Conservation (phyloP, 37 sponge, comb jelly and placozoan genomes). For the Petrosia ficiformis region DNA sequence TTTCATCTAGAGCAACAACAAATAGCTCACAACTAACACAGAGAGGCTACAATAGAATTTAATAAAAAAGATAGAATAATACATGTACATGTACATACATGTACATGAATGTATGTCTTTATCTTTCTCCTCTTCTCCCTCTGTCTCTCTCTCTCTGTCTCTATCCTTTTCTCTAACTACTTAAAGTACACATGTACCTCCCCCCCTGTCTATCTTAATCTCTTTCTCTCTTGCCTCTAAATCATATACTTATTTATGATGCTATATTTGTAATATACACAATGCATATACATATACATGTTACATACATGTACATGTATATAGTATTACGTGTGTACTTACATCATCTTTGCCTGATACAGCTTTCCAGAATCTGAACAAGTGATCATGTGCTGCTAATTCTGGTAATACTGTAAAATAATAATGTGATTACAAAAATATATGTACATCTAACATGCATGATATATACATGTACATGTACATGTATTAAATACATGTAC, state of each 20-base stretch:
- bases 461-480: too few relatives aligned
- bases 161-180: neutral
- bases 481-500: too few relatives aligned
- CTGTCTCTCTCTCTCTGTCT: too few relatives aligned
- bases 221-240: too few relatives aligned
- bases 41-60: conserved; percentile 15
- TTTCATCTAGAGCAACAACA: conserved; percentile 44
- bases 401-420: conserved; percentile 47
- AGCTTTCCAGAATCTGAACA: conserved; percentile 56
- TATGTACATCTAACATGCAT: too few relatives aligned
- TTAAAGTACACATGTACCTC: neutral
- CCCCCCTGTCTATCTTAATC: too few relatives aligned
- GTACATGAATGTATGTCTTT: too few relatives aligned
- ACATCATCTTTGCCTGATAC: conserved; percentile 31
- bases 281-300: neutral
- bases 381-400: conserved; percentile 43
- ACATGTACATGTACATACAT: neutral
- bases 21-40: conserved; percentile 54
- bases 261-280: too few relatives aligned
- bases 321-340: too few relatives aligned
- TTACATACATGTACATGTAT: neutral
- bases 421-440: neutral
- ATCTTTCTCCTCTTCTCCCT: too few relatives aligned
- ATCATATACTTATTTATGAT: too few relatives aligned
- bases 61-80: neutral